Percentiles rank a stretch among this genome's conserved stretches.
These are phyloP conservation scores for Cyphomyrus discorhynchus DNA, from an alignment of 2,113 vertebrate genomes.

Conservation along the genomic window DNA sequence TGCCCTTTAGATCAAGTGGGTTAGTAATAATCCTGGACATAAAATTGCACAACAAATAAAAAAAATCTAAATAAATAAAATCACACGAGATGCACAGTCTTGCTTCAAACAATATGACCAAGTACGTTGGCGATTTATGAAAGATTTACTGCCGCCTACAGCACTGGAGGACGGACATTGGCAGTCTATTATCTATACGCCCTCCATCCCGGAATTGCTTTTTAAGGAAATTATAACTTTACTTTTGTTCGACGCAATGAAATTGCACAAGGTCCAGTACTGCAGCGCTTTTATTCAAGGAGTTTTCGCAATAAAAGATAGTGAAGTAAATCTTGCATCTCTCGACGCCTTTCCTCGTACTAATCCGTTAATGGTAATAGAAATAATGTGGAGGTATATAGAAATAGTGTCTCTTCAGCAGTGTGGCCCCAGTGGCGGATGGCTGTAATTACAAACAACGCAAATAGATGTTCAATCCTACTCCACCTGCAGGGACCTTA, in stretches of 20 bases:
- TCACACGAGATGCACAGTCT: neutral
- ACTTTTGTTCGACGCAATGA: neutral
- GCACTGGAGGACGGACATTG: neutral
- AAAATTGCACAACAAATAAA: neutral
- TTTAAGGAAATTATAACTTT: neutral
- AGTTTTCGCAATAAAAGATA: neutral
- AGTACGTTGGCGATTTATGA: neutral
- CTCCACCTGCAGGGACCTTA: neutral
- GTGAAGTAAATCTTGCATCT: neutral
- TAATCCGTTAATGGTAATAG: neutral
- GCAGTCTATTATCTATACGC: neutral
- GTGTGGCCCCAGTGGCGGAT: neutral
- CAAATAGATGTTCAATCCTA: neutral
- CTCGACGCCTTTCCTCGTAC: neutral
- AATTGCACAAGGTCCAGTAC: neutral
- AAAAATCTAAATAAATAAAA: neutral
- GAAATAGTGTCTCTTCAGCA: neutral
- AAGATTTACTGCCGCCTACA: neutral
- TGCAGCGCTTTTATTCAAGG: neutral
- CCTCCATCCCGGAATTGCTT: neutral
- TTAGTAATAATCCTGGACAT: neutral
- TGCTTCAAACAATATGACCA: neutral
- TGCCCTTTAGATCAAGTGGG: neutral
- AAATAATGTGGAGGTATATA: neutral
- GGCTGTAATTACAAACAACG: neutral